phyloP scores from a whole-genome alignment of 1,140 invertebrate genomes.

The Orchesella cincta region DNA sequence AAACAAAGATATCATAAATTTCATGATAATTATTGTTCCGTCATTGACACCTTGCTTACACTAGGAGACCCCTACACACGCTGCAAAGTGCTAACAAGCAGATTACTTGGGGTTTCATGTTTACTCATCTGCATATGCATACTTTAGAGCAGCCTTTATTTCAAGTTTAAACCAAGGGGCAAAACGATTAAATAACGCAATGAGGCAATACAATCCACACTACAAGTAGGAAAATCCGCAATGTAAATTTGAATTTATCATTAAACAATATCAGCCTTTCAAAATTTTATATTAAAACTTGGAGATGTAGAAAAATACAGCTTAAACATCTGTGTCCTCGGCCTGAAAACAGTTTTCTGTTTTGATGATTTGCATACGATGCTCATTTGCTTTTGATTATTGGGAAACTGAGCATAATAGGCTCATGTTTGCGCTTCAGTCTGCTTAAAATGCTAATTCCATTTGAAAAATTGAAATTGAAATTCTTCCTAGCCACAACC shows the following conservation, averaged over 20 bases:
- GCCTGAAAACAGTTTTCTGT: constrained; percentile 1
- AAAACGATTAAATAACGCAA: too few relatives aligned
- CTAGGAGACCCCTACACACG: neutral
- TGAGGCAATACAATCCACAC: too few relatives aligned
- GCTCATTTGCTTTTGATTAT: constrained; percentile 16
- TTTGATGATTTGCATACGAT: constrained; percentile 14
- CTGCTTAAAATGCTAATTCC: too few relatives aligned
- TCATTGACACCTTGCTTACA: constrained; percentile 22
- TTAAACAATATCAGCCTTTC: too few relatives aligned
- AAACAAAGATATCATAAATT: constrained; percentile 24
- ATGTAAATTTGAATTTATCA: neutral
- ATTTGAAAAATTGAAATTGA: too few relatives aligned
- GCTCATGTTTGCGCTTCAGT: too few relatives aligned
- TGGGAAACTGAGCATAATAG: too few relatives aligned
- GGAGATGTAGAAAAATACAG: neutral
- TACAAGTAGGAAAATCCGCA: neutral
- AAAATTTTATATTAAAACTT: too few relatives aligned
- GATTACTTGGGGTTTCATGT: neutral
- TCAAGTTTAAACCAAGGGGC: constrained; percentile 1
- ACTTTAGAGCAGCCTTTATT: neutral
- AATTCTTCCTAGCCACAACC: too few relatives aligned
- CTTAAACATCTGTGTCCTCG: constrained; percentile 8
- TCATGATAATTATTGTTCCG: constrained; percentile 18
- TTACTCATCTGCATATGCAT: neutral
- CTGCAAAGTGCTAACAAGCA: constrained; percentile 14